Evolutionary conservation across 2,113 vertebrate species (phyloP).

Genomic region (Anhinga rufa): DNA sequence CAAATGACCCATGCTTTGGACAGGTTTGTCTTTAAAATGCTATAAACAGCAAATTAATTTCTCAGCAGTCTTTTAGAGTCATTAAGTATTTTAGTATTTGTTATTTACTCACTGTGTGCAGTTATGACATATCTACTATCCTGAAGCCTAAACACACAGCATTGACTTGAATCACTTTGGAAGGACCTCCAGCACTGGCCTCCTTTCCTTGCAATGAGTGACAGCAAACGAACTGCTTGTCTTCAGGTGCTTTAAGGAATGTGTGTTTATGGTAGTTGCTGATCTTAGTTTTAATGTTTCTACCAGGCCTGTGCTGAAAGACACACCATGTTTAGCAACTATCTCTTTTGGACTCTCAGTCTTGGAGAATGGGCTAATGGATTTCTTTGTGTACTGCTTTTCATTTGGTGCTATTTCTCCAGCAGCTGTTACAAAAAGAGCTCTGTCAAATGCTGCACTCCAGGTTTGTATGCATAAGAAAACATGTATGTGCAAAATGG

Average conservation of each 20-base stretch:
- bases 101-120: not conserved
- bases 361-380: not conserved
- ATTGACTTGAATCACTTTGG: not conserved
- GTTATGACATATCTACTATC: not conserved
- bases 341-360: not conserved
- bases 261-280: not conserved
- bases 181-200: not conserved
- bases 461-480: not conserved
- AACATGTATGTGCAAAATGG: not conserved
- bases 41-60: not conserved
- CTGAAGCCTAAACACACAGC: not conserved
- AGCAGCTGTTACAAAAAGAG: not conserved
- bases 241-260: not conserved
- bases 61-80: not conserved
- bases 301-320: not conserved
- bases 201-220: not conserved
- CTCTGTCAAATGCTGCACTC: not conserved
- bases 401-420: constrained; percentile 28
- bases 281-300: constrained; percentile 25
- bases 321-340: not conserved
- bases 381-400: not conserved
- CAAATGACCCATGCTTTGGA: not conserved
- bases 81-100: not conserved
- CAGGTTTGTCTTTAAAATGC: not conserved
- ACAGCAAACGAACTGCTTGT: not conserved